Evolutionary conservation across 2,797 vertebrate genomes (phyloP).

Genomic region (Xenops minutus): DNA sequence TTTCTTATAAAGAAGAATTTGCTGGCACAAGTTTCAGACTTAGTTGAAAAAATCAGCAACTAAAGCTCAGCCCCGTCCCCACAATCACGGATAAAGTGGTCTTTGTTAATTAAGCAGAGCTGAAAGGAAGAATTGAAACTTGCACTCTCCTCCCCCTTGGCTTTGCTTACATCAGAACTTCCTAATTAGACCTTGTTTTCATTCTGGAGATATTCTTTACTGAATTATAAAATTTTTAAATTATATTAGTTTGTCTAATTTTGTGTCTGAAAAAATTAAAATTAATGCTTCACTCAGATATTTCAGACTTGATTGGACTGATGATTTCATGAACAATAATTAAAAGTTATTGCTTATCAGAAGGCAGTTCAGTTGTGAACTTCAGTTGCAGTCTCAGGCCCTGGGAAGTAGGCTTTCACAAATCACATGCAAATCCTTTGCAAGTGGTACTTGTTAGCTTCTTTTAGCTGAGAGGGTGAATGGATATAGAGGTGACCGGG

Average conservation of each 20-base stretch:
- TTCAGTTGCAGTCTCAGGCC: not conserved
- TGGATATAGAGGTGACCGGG: not conserved
- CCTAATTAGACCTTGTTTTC: not conserved
- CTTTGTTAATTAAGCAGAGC: constrained; percentile 29
- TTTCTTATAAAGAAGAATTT: constrained; percentile 2
- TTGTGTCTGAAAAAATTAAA: not conserved
- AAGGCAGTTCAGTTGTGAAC: not conserved
- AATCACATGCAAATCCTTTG: not conserved
- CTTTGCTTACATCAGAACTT: not conserved
- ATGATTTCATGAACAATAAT: not conserved
- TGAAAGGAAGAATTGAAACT: constrained; percentile 49
- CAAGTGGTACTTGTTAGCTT: not conserved
- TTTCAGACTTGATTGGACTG: not conserved
- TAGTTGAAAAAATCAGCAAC: not conserved
- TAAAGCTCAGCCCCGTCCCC: not conserved
- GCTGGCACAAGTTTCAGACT: constrained; percentile 16
- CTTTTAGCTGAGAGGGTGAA: not conserved
- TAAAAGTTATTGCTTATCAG: not conserved
- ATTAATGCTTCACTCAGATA: not conserved
- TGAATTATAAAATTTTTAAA: not conserved
- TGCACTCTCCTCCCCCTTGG: not conserved
- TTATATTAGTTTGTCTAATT: not conserved
- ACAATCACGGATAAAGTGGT: not conserved
- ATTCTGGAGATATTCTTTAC: not conserved
- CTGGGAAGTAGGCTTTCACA: not conserved